phyloP scores from a whole-genome alignment of 1,140 invertebrate species.

The Sarcophaga bullata region DNA sequence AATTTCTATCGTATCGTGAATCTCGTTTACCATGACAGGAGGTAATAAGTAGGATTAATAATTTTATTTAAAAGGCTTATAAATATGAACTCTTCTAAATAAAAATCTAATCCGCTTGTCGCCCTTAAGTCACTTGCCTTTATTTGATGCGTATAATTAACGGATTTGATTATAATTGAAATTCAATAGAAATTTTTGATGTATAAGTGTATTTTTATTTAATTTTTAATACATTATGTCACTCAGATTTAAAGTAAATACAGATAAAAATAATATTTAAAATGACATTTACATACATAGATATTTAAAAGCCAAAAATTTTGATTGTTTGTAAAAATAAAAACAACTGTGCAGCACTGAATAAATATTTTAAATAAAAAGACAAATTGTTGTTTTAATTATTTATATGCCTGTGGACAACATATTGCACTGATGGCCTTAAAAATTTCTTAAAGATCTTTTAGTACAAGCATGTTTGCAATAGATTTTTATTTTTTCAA shows the following conservation, averaged over 20 bases:
- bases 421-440: no score
- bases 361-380: conserved; percentile 43
- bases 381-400: neutral
- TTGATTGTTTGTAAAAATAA: conserved; percentile 26
- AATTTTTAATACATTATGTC: neutral
- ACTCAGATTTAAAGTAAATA: neutral
- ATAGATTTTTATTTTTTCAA: no score
- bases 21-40: no score
- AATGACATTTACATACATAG: conserved; percentile 25
- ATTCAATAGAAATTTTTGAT: neutral
- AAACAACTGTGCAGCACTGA: conserved; percentile 43
- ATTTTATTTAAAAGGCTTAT: no score
- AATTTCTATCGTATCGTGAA: no score
- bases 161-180: neutral
- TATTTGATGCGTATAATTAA: neutral
- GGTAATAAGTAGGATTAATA: no score
- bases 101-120: no score
- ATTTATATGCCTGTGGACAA: no score
- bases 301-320: conserved; percentile 9
- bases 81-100: no score
- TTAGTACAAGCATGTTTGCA: no score
- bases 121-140: neutral
- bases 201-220: neutral
- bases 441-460: no score
- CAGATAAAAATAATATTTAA: conserved; percentile 18